phyloP scores from a whole-genome alignment of 2,888 invertebrate species.

The Philaethria dido region DNA sequence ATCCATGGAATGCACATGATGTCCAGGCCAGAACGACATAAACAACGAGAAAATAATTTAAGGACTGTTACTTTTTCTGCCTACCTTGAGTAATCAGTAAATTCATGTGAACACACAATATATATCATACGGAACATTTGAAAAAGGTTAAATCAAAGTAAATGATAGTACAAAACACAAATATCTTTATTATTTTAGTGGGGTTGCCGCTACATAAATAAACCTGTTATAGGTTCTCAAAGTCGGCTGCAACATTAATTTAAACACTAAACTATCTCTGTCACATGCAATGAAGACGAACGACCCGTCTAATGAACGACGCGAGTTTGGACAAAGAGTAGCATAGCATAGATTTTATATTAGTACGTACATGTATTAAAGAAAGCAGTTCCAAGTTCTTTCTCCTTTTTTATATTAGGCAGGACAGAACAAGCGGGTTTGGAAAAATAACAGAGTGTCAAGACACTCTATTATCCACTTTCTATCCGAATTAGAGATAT shows the following conservation, averaged over 20 bases:
- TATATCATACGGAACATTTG: constrained; percentile 2
- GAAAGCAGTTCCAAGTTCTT: too few relatives aligned
- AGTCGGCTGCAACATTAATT: constrained; percentile 59
- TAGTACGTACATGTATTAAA: background rate
- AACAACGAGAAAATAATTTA: background rate
- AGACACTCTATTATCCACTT: too few relatives aligned
- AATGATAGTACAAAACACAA: constrained; percentile 1
- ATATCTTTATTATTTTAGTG: constrained; percentile 22
- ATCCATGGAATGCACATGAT: too few relatives aligned
- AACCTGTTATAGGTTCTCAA: constrained; percentile 53
- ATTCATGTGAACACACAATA: background rate
- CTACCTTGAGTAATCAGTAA: background rate
- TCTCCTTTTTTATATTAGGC: too few relatives aligned
- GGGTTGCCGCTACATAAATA: constrained; percentile 38
- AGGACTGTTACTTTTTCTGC: background rate
- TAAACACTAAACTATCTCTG: constrained; percentile 72
- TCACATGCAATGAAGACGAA: constrained; percentile 80
- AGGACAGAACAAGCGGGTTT: too few relatives aligned
- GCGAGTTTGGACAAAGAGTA: constrained; percentile 55
- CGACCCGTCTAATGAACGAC: constrained; percentile 76
- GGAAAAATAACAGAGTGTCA: too few relatives aligned
- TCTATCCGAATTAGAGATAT: too few relatives aligned
- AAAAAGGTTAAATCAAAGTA: constrained; percentile 13
- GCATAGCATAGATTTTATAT: background rate
- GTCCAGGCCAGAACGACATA: too few relatives aligned